phyloP scores from a whole-genome alignment of 2,797 vertebrate species.

The Distichodus sexfasciatus region DNA sequence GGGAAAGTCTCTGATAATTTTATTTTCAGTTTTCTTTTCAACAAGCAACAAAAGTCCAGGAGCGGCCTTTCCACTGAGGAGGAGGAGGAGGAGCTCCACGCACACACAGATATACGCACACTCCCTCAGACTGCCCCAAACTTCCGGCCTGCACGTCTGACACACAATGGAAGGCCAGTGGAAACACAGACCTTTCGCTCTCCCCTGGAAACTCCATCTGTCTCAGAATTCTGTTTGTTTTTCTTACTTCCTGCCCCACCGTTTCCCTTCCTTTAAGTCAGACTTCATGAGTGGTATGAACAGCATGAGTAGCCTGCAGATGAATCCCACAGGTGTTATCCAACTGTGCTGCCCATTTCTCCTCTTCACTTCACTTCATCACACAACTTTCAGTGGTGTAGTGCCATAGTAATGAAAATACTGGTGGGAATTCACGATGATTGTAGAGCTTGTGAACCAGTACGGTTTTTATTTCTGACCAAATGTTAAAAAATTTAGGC shows the following conservation, averaged over 20 bases:
- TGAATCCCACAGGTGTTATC: neutral
- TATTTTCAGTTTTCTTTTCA: neutral
- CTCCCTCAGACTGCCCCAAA: conserved; percentile 12
- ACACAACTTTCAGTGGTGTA: too few relatives aligned
- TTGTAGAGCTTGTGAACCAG: too few relatives aligned
- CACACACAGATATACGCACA: neutral
- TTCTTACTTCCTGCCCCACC: conserved; percentile 28
- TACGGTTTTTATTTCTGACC: too few relatives aligned
- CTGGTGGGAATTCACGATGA: too few relatives aligned
- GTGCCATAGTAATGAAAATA: too few relatives aligned
- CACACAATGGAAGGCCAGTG: conserved; percentile 47
- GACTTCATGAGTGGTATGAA: neutral
- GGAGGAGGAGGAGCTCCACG: too few relatives aligned
- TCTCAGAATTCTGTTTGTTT: neutral
- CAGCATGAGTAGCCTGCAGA: neutral
- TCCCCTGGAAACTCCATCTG: conserved; percentile 36
- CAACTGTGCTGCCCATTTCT: too few relatives aligned
- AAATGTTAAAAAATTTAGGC: too few relatives aligned
- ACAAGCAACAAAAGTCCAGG: neutral
- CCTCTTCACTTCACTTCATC: too few relatives aligned
- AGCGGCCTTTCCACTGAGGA: neutral
- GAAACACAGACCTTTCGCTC: conserved; percentile 36
- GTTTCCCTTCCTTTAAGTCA: neutral
- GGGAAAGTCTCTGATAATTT: neutral
- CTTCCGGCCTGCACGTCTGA: conserved; percentile 9